A percentile compares a stretch with the other conserved stretches of the same genome.
Conservation (phyloP, 2,888 invertebrate genomes). For the Congeria kusceri region DNA sequence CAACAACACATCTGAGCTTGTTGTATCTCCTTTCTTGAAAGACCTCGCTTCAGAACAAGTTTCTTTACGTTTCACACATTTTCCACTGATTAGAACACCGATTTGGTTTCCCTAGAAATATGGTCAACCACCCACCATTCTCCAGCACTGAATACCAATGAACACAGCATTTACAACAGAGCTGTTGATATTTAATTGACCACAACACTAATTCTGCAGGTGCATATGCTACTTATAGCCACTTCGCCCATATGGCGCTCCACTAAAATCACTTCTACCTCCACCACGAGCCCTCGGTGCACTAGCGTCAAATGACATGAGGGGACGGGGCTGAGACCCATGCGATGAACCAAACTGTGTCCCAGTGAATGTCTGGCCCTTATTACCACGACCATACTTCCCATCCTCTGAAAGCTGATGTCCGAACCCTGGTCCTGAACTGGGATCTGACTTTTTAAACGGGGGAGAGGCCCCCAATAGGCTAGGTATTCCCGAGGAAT, state of each 20-base stretch:
- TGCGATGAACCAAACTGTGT: background rate
- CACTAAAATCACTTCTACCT: constrained; percentile 13
- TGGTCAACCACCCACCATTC: no score
- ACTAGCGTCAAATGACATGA: constrained; percentile 54
- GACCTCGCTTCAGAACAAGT: no score
- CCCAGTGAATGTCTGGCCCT: constrained; percentile 32
- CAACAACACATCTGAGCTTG: no score
- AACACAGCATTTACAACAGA: no score
- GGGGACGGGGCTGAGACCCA: constrained; percentile 41
- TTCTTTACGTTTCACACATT: no score
- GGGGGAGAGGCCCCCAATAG: constrained; percentile 48
- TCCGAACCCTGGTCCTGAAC: constrained; percentile 26
- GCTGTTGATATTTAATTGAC: no score
- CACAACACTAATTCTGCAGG: no score
- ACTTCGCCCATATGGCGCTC: background rate
- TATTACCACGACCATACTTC: constrained; percentile 34
- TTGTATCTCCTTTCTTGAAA: no score
- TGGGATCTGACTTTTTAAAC: constrained; percentile 22
- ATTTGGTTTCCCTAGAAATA: no score
- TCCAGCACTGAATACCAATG: no score
- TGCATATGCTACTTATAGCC: no score
- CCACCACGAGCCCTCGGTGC: constrained; percentile 30
- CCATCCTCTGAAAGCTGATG: constrained; percentile 45
- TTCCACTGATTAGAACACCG: no score
- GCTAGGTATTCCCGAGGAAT: constrained; percentile 13